Conservation (phyloP, 1,140 invertebrate species). For the Lepidurus packardi region DNA sequence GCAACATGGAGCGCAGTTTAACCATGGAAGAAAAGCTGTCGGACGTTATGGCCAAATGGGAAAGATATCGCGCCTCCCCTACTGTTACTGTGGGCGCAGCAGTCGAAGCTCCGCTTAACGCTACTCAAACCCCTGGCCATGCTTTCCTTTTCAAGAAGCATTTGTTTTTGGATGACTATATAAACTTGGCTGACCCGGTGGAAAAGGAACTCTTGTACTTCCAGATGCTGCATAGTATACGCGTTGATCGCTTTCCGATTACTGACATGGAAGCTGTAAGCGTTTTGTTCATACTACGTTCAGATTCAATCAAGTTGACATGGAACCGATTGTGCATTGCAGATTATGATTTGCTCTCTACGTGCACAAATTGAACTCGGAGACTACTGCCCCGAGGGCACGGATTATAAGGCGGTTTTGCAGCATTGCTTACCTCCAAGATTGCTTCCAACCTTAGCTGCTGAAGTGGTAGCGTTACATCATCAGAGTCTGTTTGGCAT, state of each 20-base stretch:
- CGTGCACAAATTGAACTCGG: conserved; percentile 88
- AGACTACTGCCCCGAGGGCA: conserved; percentile 60
- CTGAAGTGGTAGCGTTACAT: conserved; percentile 74
- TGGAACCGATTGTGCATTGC: conserved; percentile 26
- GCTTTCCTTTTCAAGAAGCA: conserved; percentile 84
- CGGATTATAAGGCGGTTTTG: conserved; percentile 67
- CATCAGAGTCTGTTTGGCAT: conserved; percentile 82
- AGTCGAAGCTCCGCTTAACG: conserved; percentile 46
- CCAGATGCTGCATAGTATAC: conserved; percentile 82
- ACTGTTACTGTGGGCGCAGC: conserved; percentile 48
- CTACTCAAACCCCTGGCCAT: conserved; percentile 48
- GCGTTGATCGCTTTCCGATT: conserved; percentile 83
- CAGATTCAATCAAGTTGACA: conserved; percentile 29
- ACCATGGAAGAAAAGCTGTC: conserved; percentile 79
- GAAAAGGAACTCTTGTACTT: conserved; percentile 95
- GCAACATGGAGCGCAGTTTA: conserved; percentile 74
- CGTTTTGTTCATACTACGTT: conserved; percentile 36
- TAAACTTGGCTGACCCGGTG: conserved; percentile 76
- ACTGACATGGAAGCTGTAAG: conserved; percentile 86
- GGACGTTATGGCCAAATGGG: conserved; percentile 94
- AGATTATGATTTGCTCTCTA: conserved; percentile 89
- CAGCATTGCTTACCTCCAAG: conserved; percentile 75
- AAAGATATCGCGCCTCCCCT: conserved; percentile 60
- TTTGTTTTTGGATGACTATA: conserved; percentile 77
- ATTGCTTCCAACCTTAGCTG: conserved; percentile 62